Evolutionary conservation across 92 coral and sea anemone species (phyloP).

Genomic region (Pocillopora grandis): DNA sequence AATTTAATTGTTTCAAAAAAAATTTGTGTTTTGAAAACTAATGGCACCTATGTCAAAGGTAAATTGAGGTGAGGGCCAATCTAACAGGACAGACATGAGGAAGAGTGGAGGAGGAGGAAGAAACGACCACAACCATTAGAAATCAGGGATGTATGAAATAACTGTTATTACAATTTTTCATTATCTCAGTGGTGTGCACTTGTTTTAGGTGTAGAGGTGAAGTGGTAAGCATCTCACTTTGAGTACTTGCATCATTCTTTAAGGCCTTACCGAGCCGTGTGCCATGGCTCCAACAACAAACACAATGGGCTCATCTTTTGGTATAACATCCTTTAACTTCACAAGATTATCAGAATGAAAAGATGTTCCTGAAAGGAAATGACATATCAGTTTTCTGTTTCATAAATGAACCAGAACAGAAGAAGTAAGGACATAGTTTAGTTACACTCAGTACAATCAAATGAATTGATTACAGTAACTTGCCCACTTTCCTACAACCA

Average conservation of each 20-base stretch:
- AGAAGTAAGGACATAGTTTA: too few species aligned
- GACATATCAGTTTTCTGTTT: background rate
- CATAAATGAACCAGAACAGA: too few species aligned
- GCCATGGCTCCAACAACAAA: constrained; percentile 99
- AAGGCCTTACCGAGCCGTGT: constrained; percentile 90
- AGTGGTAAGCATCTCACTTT: background rate
- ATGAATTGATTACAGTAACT: constrained; percentile 1
- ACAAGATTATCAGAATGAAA: constrained; percentile 85
- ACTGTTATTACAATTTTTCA: too few species aligned
- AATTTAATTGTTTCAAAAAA: background rate
- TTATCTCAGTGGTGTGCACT: background rate
- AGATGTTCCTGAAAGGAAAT: constrained; percentile 72
- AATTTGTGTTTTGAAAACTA: background rate
- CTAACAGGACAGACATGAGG: too few species aligned
- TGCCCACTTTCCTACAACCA: constrained; percentile 90
- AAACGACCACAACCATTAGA: too few species aligned
- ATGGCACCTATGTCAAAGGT: too few species aligned
- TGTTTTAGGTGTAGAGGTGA: background rate
- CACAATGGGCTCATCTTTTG: constrained; percentile 89
- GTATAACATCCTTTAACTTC: constrained; percentile 78
- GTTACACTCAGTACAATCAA: too few species aligned
- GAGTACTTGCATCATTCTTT: background rate
- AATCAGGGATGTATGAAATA: too few species aligned
- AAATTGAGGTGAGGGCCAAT: too few species aligned
- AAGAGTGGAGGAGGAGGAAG: too few species aligned